Evolutionary conservation across 2,888 invertebrate genomes (phyloP), one percentile per base, ranked within the genome.

Genomic region (Aleiodes alternator): DNA sequence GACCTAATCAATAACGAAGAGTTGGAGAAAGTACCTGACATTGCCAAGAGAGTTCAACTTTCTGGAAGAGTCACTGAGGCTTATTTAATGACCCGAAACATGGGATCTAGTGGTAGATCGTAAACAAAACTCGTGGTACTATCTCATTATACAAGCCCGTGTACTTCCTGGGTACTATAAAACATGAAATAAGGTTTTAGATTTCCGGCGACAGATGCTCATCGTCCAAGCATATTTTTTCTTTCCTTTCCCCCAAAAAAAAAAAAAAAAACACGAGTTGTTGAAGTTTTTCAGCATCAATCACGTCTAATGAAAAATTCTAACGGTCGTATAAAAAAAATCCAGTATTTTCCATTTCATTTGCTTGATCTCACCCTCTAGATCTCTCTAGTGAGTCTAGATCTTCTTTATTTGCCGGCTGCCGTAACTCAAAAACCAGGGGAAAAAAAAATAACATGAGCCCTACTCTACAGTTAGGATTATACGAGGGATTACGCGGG

Each of bases 401-500:
- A 69, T 72, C 73, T 72, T 64, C 73, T 71, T 72, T 64, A 77
- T 83, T 81, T 80, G 83, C 86, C 87, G 86, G 86, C 86, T 86
- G 86, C 80, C 80, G 76, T 73, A 82, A 81, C 85, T 84, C 85
- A 83, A 64, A 23, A 16, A 31, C 11, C 78, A 80, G 76, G 80
- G 6, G 31, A 78, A 82, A 5, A 5, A 8, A 38, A 38, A 38
- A 38, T 3, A 38, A 38, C 38, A 38, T 83, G 84, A 85, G 84
- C 23, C 84, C 82, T 72, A 57, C 84, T 43, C 43, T 43, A 43
- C 43, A 43, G 43, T 43, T 12, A 51, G 75, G 87, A 87, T 88
- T 87, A 88, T 80, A 82, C 77, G 79, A 80, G 85, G 75, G 87
- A 87, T 88, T 87, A 87, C 84, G 82, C 82, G 84, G 83, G 82